These are phyloP conservation scores for Trissolcus brochymenae DNA, from an alignment of 2,888 invertebrate genomes.

Conservation along the genomic window DNA sequence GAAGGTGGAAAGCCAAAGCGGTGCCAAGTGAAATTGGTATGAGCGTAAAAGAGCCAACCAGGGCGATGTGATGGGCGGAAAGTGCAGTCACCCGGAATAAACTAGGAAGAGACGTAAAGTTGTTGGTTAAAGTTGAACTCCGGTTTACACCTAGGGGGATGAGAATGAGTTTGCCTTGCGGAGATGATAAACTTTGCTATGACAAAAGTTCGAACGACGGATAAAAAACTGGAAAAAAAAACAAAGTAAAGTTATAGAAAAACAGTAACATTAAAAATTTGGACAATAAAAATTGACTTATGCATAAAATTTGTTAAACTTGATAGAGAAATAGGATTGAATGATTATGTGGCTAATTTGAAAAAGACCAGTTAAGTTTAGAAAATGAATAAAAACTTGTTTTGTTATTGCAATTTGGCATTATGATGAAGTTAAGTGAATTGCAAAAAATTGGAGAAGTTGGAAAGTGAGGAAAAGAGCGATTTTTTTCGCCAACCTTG, in stretches of 20 bases:
- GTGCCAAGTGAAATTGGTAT: slow-evolving; percentile 71
- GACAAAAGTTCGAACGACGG: slow-evolving; percentile 67
- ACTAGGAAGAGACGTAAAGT: slow-evolving; percentile 75
- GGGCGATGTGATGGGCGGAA: slow-evolving; percentile 71
- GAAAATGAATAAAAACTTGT: too few species aligned
- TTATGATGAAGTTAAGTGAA: too few species aligned
- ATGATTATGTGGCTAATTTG: too few species aligned
- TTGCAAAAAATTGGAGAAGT: slow-evolving; percentile 18
- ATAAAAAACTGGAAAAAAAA: slow-evolving; percentile 23
- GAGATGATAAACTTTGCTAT: slow-evolving; percentile 75
- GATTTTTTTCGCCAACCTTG: slow-evolving; percentile 62
- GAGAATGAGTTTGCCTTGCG: slow-evolving; percentile 74
- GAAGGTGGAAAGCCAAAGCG: slow-evolving; percentile 57
- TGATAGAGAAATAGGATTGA: too few species aligned
- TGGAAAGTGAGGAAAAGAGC: slow-evolving; percentile 52
- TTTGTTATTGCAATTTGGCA: too few species aligned
- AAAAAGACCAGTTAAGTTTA: too few species aligned
- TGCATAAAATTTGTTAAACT: too few species aligned
- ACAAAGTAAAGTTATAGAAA: too few species aligned
- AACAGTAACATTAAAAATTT: too few species aligned
- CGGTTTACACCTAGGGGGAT: slow-evolving; percentile 62
- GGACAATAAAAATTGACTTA: too few species aligned
- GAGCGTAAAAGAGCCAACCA: slow-evolving; percentile 61
- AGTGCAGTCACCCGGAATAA: slow-evolving; percentile 76
- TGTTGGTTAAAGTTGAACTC: slow-evolving; percentile 74